Conservation (phyloP, 1,140 invertebrate species). For the Polypedilum pembai region DNA sequence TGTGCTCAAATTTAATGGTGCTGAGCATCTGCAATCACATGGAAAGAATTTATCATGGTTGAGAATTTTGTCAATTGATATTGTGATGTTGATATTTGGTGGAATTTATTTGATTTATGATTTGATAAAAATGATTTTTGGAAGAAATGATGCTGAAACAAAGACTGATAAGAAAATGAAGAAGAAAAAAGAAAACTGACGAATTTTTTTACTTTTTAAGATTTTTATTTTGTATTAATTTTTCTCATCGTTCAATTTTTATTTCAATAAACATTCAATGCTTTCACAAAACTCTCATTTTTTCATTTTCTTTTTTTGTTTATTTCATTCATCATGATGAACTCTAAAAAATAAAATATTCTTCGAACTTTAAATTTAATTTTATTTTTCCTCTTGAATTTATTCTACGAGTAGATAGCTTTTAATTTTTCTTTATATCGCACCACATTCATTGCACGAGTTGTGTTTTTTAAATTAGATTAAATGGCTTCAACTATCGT, state of each 20-base stretch:
- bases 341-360: slow-evolving; percentile 14
- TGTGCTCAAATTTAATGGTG: slow-evolving; percentile 47
- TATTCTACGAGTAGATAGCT: slow-evolving; percentile 4
- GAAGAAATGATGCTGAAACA: neutral
- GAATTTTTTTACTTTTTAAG: neutral
- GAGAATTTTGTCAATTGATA: slow-evolving; percentile 47
- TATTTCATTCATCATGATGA: neutral
- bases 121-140: neutral
- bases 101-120: neutral
- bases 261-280: slow-evolving; percentile 2
- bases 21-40: slow-evolving; percentile 43
- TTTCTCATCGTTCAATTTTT: neutral
- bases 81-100: slow-evolving; percentile 38
- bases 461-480: neutral
- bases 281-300: slow-evolving; percentile 18
- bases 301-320: neutral
- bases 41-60: slow-evolving; percentile 44
- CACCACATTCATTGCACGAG: slow-evolving; percentile 15
- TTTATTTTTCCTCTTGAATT: neutral
- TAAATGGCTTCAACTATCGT: slow-evolving; percentile 3
- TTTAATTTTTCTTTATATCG: neutral
- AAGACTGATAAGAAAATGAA: neutral
- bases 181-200: neutral
- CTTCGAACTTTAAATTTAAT: neutral
- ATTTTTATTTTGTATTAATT: slow-evolving; percentile 14